Conservation (phyloP, 2,113 vertebrate species). For the Indicator maculatus region DNA sequence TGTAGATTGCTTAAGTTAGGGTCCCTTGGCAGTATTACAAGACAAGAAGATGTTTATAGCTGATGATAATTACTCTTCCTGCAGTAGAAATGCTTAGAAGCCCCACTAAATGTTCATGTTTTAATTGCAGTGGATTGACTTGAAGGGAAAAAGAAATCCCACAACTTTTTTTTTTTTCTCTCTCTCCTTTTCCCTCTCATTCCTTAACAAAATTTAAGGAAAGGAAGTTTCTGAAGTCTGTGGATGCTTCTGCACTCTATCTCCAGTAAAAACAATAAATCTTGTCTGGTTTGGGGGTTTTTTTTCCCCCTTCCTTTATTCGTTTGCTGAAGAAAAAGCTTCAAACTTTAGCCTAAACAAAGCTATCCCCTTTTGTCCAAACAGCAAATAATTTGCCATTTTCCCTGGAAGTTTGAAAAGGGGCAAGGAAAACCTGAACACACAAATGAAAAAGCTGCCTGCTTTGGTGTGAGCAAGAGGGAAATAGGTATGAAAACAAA, state of each 20-base stretch:
- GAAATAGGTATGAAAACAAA: neutral
- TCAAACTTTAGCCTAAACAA: neutral
- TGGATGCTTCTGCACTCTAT: neutral
- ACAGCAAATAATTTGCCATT: neutral
- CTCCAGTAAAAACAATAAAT: neutral
- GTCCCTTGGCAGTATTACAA: conserved; percentile 57
- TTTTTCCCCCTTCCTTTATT: neutral
- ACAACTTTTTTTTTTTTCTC: neutral
- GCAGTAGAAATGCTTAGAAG: conserved; percentile 59
- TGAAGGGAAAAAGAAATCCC: conserved; percentile 23
- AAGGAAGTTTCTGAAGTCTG: conserved; percentile 8
- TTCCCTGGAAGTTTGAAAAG: neutral
- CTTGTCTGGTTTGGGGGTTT: neutral
- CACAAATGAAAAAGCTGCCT: neutral
- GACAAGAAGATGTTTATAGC: conserved; percentile 57
- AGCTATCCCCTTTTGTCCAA: neutral
- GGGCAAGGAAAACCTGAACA: neutral
- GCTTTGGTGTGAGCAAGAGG: neutral
- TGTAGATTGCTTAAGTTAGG: conserved; percentile 55
- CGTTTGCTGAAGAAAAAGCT: neutral
- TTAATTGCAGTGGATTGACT: conserved; percentile 61
- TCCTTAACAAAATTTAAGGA: neutral
- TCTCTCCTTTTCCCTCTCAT: neutral
- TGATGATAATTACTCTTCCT: conserved; percentile 67
- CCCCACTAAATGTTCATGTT: conserved; percentile 47